A percentile compares a stretch with the other conserved stretches of the same genome.
Evolutionary conservation across 2,113 vertebrate genomes (phyloP).

Genomic region (Gasterosteus aculeatus): DNA sequence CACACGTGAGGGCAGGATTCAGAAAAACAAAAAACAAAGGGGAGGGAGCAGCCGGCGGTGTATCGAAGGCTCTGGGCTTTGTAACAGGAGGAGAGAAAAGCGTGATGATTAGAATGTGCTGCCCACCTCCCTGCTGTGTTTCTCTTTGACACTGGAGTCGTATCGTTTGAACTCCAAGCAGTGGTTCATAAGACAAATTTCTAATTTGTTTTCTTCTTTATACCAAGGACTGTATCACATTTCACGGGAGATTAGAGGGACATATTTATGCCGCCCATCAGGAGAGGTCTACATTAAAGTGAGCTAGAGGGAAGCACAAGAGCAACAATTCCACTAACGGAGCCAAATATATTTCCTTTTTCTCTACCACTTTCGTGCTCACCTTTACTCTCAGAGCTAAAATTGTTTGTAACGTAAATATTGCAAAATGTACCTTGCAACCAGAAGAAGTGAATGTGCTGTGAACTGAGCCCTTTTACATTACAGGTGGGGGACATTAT

Average conservation of each 20-base stretch:
- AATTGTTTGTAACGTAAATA: too few species aligned
- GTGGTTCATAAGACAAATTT: constrained; percentile 3
- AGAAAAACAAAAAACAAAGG: not conserved
- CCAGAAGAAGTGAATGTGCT: too few species aligned
- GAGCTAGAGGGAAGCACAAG: not conserved
- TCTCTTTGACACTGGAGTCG: constrained; percentile 8
- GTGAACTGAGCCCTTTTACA: too few species aligned
- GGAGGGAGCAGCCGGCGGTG: not conserved
- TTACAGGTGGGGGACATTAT: too few species aligned
- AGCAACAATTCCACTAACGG: not conserved
- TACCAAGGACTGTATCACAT: not conserved
- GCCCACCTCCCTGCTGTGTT: not conserved
- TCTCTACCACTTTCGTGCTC: too few species aligned
- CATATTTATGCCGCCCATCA: not conserved
- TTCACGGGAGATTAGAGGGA: not conserved
- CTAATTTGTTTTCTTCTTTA: not conserved
- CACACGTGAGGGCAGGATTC: not conserved
- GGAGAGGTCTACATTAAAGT: not conserved
- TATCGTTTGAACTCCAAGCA: not conserved
- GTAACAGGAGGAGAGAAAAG: not conserved
- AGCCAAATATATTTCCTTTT: not conserved
- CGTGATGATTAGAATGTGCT: not conserved
- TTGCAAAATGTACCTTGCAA: too few species aligned
- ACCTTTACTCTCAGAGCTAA: too few species aligned
- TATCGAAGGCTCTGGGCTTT: not conserved